Evolutionary conservation across 2,888 invertebrate genomes (phyloP).

Genomic region (Rhodophaea formosa): DNA sequence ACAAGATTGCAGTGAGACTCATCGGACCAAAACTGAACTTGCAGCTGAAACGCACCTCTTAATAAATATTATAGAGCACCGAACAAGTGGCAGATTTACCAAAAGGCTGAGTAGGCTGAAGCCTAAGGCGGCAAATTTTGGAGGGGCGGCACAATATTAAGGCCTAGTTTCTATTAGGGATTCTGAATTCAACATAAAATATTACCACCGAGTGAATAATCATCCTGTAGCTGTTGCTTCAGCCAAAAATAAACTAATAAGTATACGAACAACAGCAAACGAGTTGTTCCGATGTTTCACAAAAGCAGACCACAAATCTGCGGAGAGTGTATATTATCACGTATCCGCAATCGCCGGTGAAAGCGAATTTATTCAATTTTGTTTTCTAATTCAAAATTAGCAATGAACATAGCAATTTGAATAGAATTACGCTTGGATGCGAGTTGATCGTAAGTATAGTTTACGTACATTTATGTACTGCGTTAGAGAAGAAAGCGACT

Average conservation of each 20-base stretch:
- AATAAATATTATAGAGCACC: too few relatives aligned
- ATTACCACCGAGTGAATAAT: too few relatives aligned
- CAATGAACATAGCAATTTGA: constrained; percentile 14
- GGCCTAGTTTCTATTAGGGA: too few relatives aligned
- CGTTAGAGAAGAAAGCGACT: background rate
- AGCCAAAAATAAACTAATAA: background rate
- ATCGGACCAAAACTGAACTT: background rate
- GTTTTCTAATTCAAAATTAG: constrained; percentile 15
- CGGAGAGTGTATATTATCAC: constrained; percentile 10
- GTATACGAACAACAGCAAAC: background rate
- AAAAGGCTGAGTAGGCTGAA: too few relatives aligned
- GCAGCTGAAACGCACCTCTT: constrained; percentile 1
- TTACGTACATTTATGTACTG: background rate
- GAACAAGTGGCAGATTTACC: too few relatives aligned
- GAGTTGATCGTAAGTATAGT: constrained; percentile 7
- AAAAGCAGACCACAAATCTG: background rate
- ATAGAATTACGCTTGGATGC: background rate
- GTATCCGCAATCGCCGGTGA: constrained; percentile 16
- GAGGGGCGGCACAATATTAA: too few relatives aligned
- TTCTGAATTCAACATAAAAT: too few relatives aligned
- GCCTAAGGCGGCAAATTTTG: too few relatives aligned
- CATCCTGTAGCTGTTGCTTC: too few relatives aligned
- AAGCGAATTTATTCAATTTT: constrained; percentile 18
- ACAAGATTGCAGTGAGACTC: constrained; percentile 9
- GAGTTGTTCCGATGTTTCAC: background rate